A percentile compares a stretch with the other conserved stretches of the same genome.
Evolutionary conservation across 2,888 invertebrate species (phyloP).

Genomic region (Sicus ferrugineus): DNA sequence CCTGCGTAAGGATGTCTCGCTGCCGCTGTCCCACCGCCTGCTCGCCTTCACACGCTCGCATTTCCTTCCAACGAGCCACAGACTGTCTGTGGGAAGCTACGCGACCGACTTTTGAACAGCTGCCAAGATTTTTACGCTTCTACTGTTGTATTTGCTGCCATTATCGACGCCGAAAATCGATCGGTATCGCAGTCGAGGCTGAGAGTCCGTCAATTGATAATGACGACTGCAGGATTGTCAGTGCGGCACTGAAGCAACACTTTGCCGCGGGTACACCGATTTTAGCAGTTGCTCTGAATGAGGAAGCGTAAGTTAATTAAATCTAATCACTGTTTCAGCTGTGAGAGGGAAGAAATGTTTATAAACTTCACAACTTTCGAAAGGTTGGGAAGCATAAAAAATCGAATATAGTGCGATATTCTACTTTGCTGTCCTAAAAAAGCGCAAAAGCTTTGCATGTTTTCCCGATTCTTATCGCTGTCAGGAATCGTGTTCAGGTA

Average conservation of each 20-base stretch:
- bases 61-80: slow-evolving; percentile 41
- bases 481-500: slow-evolving; percentile 16
- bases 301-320: too few relatives aligned
- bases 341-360: too few relatives aligned
- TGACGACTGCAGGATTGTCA: not conserved
- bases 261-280: slow-evolving; percentile 38
- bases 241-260: not conserved
- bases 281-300: slow-evolving; percentile 38
- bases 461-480: not conserved
- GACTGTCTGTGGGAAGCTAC: slow-evolving; percentile 48
- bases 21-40: not conserved
- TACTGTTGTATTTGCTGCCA: slow-evolving; percentile 52
- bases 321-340: too few relatives aligned
- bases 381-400: too few relatives aligned
- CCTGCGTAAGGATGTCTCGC: not conserved
- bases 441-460: not conserved
- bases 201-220: slow-evolving; percentile 18
- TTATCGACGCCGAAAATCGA: slow-evolving; percentile 60
- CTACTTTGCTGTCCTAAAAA: not conserved
- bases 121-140: slow-evolving; percentile 46
- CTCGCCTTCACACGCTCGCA: slow-evolving; percentile 8
- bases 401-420: not conserved
- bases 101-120: slow-evolving; percentile 46
- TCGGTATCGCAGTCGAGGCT: slow-evolving; percentile 44
- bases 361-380: too few relatives aligned